phyloP scores from a whole-genome alignment of 2,888 invertebrate species.

The Nomada ferruginata region DNA sequence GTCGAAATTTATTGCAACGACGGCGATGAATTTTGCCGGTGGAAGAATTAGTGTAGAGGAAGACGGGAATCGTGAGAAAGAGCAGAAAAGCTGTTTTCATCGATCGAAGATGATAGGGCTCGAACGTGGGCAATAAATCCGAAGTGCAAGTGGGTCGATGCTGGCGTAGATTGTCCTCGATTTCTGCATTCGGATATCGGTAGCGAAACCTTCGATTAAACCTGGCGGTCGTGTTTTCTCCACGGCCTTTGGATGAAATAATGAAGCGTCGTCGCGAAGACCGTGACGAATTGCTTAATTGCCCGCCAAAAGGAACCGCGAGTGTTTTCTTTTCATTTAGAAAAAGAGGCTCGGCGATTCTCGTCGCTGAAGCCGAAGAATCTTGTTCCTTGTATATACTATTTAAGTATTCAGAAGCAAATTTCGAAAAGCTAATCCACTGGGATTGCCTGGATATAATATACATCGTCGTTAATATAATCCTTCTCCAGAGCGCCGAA shows the following conservation, averaged over 20 bases:
- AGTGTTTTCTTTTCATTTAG: no score
- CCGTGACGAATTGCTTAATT: no score
- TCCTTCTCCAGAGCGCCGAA: neutral
- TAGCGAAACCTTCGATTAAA: slow-evolving; percentile 44
- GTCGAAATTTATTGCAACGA: no score
- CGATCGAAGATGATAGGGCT: slow-evolving; percentile 16
- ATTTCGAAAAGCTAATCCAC: neutral
- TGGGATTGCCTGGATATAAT: no score
- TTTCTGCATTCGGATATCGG: slow-evolving; percentile 35
- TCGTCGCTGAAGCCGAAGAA: slow-evolving; percentile 3
- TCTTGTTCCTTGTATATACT: no score
- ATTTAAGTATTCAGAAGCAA: neutral
- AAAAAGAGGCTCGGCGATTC: neutral
- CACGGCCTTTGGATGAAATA: slow-evolving; percentile 1
- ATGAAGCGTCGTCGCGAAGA: neutral
- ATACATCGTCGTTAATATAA: no score
- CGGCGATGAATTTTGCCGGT: no score
- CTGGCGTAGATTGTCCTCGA: slow-evolving; percentile 30
- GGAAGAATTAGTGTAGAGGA: no score
- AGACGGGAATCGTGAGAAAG: no score
- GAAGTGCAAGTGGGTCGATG: slow-evolving; percentile 34
- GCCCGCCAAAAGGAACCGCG: no score
- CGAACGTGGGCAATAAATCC: slow-evolving; percentile 23
- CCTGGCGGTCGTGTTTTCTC: slow-evolving; percentile 29
- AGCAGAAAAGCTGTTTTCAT: no score